Evolutionary conservation across 2,888 invertebrate genomes (phyloP).

Genomic region (Mellilla xanthometata): DNA sequence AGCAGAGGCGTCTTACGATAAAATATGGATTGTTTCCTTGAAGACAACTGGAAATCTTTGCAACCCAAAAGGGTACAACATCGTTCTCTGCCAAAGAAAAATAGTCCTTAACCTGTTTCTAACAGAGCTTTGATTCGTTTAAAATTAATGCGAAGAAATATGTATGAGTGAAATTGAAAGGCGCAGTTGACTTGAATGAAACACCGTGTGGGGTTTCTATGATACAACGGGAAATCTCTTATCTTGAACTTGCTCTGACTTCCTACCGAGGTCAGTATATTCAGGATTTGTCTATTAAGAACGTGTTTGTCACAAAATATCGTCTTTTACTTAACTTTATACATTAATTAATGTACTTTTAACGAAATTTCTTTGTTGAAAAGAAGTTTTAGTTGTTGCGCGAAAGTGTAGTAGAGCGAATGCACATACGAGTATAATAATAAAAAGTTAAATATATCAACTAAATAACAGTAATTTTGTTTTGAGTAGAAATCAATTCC

Average conservation of each 20-base stretch:
- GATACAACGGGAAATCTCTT: conserved; percentile 27
- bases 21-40: conserved; percentile 51
- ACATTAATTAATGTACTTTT: no score
- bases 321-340: no score
- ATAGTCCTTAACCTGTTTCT: background rate
- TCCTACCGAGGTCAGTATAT: conserved; percentile 16
- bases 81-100: conserved; percentile 1
- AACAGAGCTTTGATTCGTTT: conserved; percentile 8
- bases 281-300: background rate
- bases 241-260: conserved; percentile 15
- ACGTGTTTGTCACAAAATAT: no score
- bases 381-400: no score
- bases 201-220: conserved; percentile 32
- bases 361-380: no score
- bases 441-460: no score
- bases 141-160: conserved; percentile 6
- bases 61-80: conserved; percentile 8
- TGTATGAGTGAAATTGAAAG: conserved; percentile 16
- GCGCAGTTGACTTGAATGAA: conserved; percentile 35
- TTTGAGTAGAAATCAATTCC: no score
- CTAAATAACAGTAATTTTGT: no score
- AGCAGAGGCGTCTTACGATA: conserved; percentile 52
- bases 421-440: no score
- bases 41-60: conserved; percentile 31
- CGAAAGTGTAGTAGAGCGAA: no score